A percentile compares a stretch with the other conserved stretches of the same genome.
Conservation (phyloP, 1,140 invertebrate species). For the Palaemon carinicauda region DNA sequence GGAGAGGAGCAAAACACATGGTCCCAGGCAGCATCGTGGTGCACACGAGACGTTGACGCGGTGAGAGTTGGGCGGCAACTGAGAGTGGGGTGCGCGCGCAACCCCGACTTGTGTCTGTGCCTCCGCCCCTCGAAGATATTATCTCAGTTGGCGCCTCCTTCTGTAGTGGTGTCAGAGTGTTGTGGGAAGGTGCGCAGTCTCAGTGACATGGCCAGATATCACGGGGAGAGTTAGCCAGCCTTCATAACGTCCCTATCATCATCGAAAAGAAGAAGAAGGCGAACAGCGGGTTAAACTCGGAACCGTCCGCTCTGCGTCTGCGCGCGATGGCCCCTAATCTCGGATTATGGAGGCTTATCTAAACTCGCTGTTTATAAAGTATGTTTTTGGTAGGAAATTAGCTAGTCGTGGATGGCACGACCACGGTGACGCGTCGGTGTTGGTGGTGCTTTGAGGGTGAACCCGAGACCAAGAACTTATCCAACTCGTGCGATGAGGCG, state of each 20-base stretch:
- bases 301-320: conserved; percentile 34
- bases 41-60: not conserved
- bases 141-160: conserved; percentile 54
- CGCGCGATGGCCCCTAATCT: conserved; percentile 43
- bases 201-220: conserved; percentile 49
- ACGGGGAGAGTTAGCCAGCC: conserved; percentile 47
- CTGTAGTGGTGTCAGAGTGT: conserved; percentile 35
- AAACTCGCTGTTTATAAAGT: conserved; percentile 58
- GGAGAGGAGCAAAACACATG: too few species aligned
- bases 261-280: conserved; percentile 43
- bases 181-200: conserved; percentile 40
- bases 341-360: conserved; percentile 57
- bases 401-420: conserved; percentile 57
- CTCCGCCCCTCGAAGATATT: conserved; percentile 45
- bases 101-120: not conserved
- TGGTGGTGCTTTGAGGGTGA: conserved; percentile 21
- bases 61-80: conserved; percentile 44
- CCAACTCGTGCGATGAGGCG: not conserved
- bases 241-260: conserved; percentile 52
- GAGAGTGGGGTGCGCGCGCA: conserved; percentile 47
- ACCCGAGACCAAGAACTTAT: not conserved
- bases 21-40: not conserved
- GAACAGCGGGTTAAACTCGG: conserved; percentile 34
- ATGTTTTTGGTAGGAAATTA: conserved; percentile 56
- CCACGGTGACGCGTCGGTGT: conserved; percentile 32